Evolutionary conservation across 92 coral and sea anemone genomes (phyloP), one percentile per base, ranked within the genome.

Genomic region (Hydrozoanthus gracilis): DNA sequence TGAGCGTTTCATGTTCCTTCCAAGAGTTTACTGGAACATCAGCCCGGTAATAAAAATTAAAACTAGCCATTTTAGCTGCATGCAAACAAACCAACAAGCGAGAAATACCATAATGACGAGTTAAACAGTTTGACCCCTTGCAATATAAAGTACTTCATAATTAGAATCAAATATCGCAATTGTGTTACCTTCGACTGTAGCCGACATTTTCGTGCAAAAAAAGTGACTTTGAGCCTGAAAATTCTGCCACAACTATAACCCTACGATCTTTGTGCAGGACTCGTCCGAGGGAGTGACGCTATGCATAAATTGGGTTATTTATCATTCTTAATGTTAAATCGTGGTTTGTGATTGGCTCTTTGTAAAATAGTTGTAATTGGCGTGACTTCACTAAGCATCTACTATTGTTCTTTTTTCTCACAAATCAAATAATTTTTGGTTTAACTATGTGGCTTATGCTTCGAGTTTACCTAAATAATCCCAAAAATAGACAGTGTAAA

Each of bases 151-250:
- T 54, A n/a, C 17, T 27, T 27, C 39, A 27, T 27, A 27, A 27
- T 2, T 27, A 27, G 39, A 27, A 45, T 10, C 14, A 61, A n/a
- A 8, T 15, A 65, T 8, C 18, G 48, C 17, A 66, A 62, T 58
- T n/a, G 35, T 64, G 56, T 79, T 79, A 79, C 84, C 84, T 79
- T 50, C 84, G 50, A 79, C 73, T 47, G 73, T 73, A 79, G 84
- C 56, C 35, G 84, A 79, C 84, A 79, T 79, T 79, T 79, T 10
- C 20, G 11, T 44, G 84, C 68, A 48, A 51, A 17, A 64, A 74
- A 74, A 44, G 17, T 47, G 10, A 56, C 48, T 69, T 10, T 6
- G 17, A n/a, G 72, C n/a, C 71, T 56, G 44, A 17, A 78, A 78
- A 78, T 78, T 78, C 71, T 73, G 16, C 44, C 27, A 64, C 60